Conservation (phyloP, 2,113 vertebrate genomes). For the Neoarius graeffei region DNA sequence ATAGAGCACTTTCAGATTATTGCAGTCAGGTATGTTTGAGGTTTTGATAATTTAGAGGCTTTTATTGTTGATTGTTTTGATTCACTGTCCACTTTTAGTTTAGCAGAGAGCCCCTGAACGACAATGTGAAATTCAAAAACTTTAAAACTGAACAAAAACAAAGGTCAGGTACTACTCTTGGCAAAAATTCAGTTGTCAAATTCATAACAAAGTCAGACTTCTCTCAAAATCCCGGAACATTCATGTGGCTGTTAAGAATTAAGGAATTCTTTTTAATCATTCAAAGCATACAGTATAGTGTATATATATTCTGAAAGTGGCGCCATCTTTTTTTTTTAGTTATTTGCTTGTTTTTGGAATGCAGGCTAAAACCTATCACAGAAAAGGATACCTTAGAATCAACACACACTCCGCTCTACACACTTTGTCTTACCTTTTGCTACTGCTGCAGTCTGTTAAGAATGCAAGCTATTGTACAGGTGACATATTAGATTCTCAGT, state of each 20-base stretch:
- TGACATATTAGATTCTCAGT: constrained; percentile 34
- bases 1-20: constrained; percentile 31
- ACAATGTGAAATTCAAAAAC: not conserved
- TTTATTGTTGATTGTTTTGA: not conserved
- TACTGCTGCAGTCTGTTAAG: constrained; percentile 70
- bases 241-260: not conserved
- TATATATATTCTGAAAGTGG: constrained; percentile 10
- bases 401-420: constrained; percentile 64
- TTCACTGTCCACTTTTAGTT: not conserved
- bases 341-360: constrained; percentile 3
- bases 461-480: constrained; percentile 65
- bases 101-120: not conserved
- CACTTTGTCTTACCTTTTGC: constrained; percentile 74
- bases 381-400: constrained; percentile 60
- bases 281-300: not conserved
- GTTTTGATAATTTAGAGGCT: not conserved
- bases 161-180: not conserved
- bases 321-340: constrained; percentile 18
- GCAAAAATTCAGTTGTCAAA: not conserved
- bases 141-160: not conserved
- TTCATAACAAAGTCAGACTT: not conserved
- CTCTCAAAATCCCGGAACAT: not conserved
- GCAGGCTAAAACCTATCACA: not conserved
- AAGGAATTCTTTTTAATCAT: not conserved
- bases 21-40: not conserved